A percentile compares a stretch with the other conserved stretches of the same genome.
Conservation (phyloP, 1,140 invertebrate species). For the Schmidtea mediterranea region DNA sequence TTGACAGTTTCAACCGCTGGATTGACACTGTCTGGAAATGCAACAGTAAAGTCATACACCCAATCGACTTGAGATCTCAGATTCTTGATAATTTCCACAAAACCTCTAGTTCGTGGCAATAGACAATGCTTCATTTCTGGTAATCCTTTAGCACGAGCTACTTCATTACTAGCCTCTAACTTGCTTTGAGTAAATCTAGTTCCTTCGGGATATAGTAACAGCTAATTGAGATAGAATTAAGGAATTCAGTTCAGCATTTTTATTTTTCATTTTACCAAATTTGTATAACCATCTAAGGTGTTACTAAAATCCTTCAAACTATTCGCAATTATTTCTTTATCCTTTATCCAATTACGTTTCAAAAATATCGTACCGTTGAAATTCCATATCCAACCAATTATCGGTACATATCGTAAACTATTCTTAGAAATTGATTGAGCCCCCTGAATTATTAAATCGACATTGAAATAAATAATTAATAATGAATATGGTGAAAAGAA, state of each 20-base stretch:
- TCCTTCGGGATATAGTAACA: conserved; percentile 71
- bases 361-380: neutral
- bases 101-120: conserved; percentile 67
- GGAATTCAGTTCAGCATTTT: conserved; percentile 16
- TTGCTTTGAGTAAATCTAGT: conserved; percentile 65
- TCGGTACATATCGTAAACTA: neutral
- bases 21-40: neutral
- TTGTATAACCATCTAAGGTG: conserved; percentile 77
- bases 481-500: no score
- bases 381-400: neutral
- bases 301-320: conserved; percentile 61
- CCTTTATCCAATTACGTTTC: conserved; percentile 33
- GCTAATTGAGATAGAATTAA: conserved; percentile 27
- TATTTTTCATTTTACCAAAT: conserved; percentile 39
- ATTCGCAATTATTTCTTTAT: conserved; percentile 76
- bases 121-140: conserved; percentile 60
- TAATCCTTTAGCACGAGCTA: conserved; percentile 55
- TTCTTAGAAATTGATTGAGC: neutral
- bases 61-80: conserved; percentile 17
- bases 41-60: neutral
- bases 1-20: neutral
- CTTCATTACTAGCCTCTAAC: conserved; percentile 54
- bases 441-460: neutral
- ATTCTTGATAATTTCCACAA: conserved; percentile 28
- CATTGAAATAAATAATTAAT: neutral